Evolutionary conservation across 23 tunicate species (phyloP), one percentile per base, ranked within the genome.

Genomic region (Phallusia fumigata): DNA sequence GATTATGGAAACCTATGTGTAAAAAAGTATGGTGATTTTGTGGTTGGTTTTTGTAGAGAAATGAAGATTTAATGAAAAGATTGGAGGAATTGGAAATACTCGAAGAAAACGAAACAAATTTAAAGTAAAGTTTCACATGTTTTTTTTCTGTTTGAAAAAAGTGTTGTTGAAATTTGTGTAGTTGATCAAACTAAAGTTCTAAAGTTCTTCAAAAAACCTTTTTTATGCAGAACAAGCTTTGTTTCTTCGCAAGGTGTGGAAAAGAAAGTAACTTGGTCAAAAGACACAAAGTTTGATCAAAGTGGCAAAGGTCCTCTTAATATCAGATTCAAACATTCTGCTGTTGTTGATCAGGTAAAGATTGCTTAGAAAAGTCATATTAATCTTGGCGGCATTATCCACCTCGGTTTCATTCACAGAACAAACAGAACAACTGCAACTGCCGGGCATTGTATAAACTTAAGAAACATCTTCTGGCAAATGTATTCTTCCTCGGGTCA

Each of bases 51-150:
- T 24, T 6, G 69, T 16, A 13, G 26, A 2, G 69, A 58, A 58
- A 90, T 81, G 86, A 77, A 64, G 84, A 53, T 21, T 49, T 90
- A 26, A 81, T 90, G 95, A 40, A 32, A 75, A 76, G 88, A 33
- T 81, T 92, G 79, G 91, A 92, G 65, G 97, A 92, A 65, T 79
- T 92, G 8, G 91, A 92, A 52, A 75, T 40, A 65, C 76, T 87
- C 12, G 97, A 92, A 84, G 88, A 83, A 64, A 83, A 92, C 28
- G 90, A 92, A 69, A 88, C 87, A 58, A 73, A 58, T 21, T 24
- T 24, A 6, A 26, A 40, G 50, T 77, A 77, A 35, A 40, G 15
- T 28, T 33, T 74, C 16, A 1, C 22, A 28, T 74, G 35, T 74
- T 18, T 15, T 15, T 72, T 72, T 72, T 30, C 16, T 28, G 76